Conservation (phyloP, 2,888 invertebrate genomes). For the Drosophila diplacantha region DNA sequence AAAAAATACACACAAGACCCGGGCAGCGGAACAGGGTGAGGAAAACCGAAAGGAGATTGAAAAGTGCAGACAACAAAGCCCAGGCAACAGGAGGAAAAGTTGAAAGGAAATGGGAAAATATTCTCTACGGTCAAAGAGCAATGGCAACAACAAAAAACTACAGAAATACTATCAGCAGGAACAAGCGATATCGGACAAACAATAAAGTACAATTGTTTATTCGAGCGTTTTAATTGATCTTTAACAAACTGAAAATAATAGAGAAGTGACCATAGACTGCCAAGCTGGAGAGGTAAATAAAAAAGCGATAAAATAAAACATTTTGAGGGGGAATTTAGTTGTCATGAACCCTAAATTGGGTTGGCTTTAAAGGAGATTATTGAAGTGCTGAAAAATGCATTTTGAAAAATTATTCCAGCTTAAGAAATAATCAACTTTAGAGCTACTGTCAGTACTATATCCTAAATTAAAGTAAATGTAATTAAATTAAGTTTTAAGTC, state of each 20-base stretch:
- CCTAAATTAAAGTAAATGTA: too few relatives aligned
- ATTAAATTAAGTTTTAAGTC: background rate
- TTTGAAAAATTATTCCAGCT: background rate
- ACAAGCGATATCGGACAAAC: slow-evolving; percentile 20
- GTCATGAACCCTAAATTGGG: background rate
- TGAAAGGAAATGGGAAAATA: slow-evolving; percentile 27
- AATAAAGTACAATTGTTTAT: slow-evolving; percentile 22
- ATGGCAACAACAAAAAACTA: slow-evolving; percentile 5
- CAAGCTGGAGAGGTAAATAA: slow-evolving; percentile 1
- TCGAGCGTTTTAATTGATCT: slow-evolving; percentile 24
- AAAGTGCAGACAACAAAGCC: slow-evolving; percentile 33
- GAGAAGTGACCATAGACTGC: background rate
- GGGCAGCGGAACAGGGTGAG: slow-evolving; percentile 1
- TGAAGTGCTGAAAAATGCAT: too few relatives aligned
- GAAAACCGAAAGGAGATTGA: slow-evolving; percentile 27
- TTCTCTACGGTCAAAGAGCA: slow-evolving; percentile 24
- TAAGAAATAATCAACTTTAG: background rate
- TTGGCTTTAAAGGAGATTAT: background rate
- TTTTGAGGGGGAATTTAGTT: background rate
- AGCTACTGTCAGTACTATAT: background rate
- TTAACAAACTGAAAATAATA: slow-evolving; percentile 20
- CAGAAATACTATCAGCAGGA: slow-evolving; percentile 28
- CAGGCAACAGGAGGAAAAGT: slow-evolving; percentile 14
- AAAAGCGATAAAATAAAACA: slow-evolving; percentile 1
- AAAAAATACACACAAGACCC: slow-evolving; percentile 21